Evolutionary conservation across 2,888 invertebrate species (phyloP).

Genomic region (Seladonia tumulorum): DNA sequence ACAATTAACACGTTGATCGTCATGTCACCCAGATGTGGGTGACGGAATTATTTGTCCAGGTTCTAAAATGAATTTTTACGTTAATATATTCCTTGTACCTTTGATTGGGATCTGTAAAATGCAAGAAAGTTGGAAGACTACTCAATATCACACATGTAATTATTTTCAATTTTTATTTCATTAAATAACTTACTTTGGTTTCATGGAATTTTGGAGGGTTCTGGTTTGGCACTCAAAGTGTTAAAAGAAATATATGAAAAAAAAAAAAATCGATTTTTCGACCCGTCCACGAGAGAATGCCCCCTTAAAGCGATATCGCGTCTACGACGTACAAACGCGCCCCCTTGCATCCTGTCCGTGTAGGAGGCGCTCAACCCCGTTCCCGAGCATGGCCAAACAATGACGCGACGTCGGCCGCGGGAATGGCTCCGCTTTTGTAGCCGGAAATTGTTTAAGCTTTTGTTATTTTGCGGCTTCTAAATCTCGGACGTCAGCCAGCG

Average conservation of each 20-base stretch:
- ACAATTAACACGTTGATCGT: no score
- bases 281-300: background rate
- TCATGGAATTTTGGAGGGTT: no score
- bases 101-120: no score
- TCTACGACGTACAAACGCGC: slow-evolving; percentile 75
- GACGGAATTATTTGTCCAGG: no score
- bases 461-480: slow-evolving; percentile 81
- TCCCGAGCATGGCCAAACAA: slow-evolving; percentile 70
- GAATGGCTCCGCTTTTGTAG: slow-evolving; percentile 76
- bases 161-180: no score
- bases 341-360: slow-evolving; percentile 47
- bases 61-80: no score
- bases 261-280: background rate
- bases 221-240: no score
- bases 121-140: no score
- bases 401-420: slow-evolving; percentile 71
- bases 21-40: no score
- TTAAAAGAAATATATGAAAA: background rate
- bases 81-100: no score
- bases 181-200: no score
- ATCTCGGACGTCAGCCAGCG: slow-evolving; percentile 76
- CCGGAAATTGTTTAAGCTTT: slow-evolving; percentile 81
- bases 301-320: slow-evolving; percentile 76
- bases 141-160: no score
- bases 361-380: slow-evolving; percentile 32